Evolutionary conservation across 1,140 invertebrate genomes (phyloP), one percentile per base, ranked within the genome.

Genomic region (Brachionus angularis): DNA sequence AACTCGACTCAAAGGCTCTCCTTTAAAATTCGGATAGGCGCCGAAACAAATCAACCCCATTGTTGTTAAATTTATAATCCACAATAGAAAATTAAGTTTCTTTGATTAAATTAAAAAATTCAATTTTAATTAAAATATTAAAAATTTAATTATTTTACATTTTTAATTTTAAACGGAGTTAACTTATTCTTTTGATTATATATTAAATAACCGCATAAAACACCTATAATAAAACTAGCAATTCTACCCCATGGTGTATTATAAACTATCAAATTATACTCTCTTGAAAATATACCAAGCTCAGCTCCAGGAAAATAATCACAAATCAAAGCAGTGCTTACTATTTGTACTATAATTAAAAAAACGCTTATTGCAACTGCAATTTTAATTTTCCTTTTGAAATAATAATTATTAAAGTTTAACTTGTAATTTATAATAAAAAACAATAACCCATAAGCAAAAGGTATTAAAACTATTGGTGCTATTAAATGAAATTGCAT

Each of bases 401-500:
- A 53, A 67, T 7, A 25, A 1, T 33, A 46, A 77, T 78, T 76
- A 74, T 78, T 76, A 47, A 74, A 50, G 74, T 75, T 23, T 34
- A 10, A 10, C 10, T 34, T 67, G 5, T 44, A 7, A 47, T 4
- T 12, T 36, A 33, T 47, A 12, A 42, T 29, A 23, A 7, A 62
- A 62, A 25, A 14, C 12, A 34, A 18, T 70, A 50, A n/a, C 46
- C 42, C 42, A 23, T 52, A 18, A 29, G 46, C 67, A 29, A 80
- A 55, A 3, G 75, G 73, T 21, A 76, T 61, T 3, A 81, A 55
- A 36, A 90, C 79, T 0, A 90, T 79, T 3, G 88, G 84, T 0
- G 88, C 86, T 0, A 87, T 77, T 3, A 88, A 79, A 77, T 89
- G 90, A 34, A 90, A 81, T 77, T 90, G 88, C 80, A 89, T 89